A percentile compares a stretch with the other conserved stretches of the same genome.
phyloP scores from a whole-genome alignment of 2,888 invertebrate genomes.

The Pristionchus entomophagus region DNA sequence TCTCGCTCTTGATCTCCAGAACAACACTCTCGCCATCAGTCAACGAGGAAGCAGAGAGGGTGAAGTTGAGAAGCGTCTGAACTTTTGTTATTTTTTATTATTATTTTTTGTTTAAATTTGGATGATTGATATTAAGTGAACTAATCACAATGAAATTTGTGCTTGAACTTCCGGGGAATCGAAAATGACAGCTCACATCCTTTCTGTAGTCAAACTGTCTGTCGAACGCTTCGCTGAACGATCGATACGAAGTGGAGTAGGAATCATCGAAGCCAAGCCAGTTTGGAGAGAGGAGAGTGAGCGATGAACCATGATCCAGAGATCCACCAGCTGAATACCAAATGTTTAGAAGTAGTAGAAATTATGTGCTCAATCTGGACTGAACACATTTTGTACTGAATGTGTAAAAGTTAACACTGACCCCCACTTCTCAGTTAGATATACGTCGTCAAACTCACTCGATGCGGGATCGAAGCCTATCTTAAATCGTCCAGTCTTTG shows the following conservation, averaged over 20 bases:
- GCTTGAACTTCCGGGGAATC: no score
- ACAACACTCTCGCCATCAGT: background rate
- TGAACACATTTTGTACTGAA: no score
- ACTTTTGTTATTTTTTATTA: background rate
- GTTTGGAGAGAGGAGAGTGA: background rate
- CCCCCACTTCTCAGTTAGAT: no score
- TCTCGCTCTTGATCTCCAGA: background rate
- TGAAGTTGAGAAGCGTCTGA: background rate
- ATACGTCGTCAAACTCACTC: background rate
- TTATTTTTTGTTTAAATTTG: no score
- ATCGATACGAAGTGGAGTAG: background rate
- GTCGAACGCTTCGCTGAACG: background rate
- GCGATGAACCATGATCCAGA: background rate
- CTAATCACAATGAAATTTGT: no score
- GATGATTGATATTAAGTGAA: no score
- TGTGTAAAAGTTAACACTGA: no score
- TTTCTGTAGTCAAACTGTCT: background rate
- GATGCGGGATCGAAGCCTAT: background rate
- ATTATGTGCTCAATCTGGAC: no score
- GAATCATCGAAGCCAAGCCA: background rate
- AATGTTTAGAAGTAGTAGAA: no score
- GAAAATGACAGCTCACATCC: background rate
- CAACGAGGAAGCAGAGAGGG: background rate
- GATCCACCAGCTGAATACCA: no score
- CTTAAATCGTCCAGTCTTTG: background rate